A percentile compares a stretch with the other conserved stretches of the same genome.
These are phyloP conservation scores for Crocuta crocuta DNA, from an alignment of 2,113 vertebrate species.

Conservation along the genomic window DNA sequence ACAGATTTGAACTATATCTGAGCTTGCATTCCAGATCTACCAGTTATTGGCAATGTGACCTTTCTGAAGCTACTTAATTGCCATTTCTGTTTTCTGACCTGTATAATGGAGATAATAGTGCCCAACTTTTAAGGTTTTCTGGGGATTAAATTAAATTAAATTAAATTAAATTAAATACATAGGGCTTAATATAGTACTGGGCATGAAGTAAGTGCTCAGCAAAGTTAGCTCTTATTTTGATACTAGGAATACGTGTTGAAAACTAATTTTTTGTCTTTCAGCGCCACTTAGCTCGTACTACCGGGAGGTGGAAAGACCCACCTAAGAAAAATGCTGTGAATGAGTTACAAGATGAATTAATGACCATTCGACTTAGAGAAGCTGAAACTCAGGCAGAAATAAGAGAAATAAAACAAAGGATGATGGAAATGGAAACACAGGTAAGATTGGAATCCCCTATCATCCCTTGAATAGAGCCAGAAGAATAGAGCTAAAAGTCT, in stretches of 20 bases:
- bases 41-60: not conserved
- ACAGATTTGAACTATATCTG: not conserved
- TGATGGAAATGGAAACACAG: slow-evolving; percentile 98
- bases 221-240: slow-evolving; percentile 23
- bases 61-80: slow-evolving; percentile 38
- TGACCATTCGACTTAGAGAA: slow-evolving; percentile 95
- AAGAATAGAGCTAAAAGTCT: not conserved
- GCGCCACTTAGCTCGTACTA: slow-evolving; percentile 95
- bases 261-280: slow-evolving; percentile 78
- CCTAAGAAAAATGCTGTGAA: slow-evolving; percentile 93
- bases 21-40: not conserved
- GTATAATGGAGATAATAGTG: not conserved
- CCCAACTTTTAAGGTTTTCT: slow-evolving; percentile 39
- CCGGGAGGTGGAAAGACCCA: slow-evolving; percentile 96
- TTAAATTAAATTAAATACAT: too few relatives aligned
- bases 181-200: not conserved
- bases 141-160: slow-evolving; percentile 20
- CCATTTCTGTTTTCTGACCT: not conserved
- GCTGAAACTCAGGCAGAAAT: slow-evolving; percentile 97
- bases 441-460: slow-evolving; percentile 81
- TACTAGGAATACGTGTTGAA: not conserved
- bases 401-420: slow-evolving; percentile 94
- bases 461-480: not conserved
- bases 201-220: not conserved
- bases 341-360: slow-evolving; percentile 97